Base-by-base conservation (phyloP, 2,797 vertebrate species). In the Lophura swinhoii region DNA sequence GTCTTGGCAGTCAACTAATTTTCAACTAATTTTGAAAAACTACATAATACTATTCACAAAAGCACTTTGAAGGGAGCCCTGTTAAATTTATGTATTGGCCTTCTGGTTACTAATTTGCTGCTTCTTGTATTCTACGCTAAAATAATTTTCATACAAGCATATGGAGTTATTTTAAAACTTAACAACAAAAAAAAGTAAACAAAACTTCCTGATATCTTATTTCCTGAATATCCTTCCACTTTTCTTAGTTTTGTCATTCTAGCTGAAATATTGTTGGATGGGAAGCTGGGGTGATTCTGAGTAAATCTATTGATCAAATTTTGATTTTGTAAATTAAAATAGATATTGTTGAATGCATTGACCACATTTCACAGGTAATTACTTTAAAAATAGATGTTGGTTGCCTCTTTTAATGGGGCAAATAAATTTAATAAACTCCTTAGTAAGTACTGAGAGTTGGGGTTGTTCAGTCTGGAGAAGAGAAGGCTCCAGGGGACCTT, bases 31-130 rank as follows among this genome's bases (percentile, higher is more conserved):
- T 73, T 85, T 16, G n/a, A 48, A 79, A 83, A 66, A 79, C n/a
- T 77, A 33, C 23, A 28, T 48, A 37, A 49, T 37, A 48, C 10
- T 21, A 18, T 10, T 49, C 39, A 69, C 15, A 33, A 77, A 37
- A 79, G 10, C 46, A 64, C 49, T 87, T 15, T 29, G 33, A 29
- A 72, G 12, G 14, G 43, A 84, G 9, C 48, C 11, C 49, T 49
- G 6, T 90, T 84, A 46, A 51, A 87, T 89, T 67, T 68, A 7
- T 90, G 26, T 31, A 48, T 87, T 69, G n/a, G 14, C 29, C 74
- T 91, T 86, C 78, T 91, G 77, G 94, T 97, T 98, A 97, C 97
- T 96, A 46, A 96, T 98, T 96, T 98, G 98, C 98, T 98, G 98
- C 98, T 98, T 98, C 96, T 98, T 98, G 94, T 98, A 98, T 98